Percentiles rank a stretch among this genome's conserved stretches.
Evolutionary conservation across 2,888 invertebrate species (phyloP).

Genomic region (Drosophila prolongata): DNA sequence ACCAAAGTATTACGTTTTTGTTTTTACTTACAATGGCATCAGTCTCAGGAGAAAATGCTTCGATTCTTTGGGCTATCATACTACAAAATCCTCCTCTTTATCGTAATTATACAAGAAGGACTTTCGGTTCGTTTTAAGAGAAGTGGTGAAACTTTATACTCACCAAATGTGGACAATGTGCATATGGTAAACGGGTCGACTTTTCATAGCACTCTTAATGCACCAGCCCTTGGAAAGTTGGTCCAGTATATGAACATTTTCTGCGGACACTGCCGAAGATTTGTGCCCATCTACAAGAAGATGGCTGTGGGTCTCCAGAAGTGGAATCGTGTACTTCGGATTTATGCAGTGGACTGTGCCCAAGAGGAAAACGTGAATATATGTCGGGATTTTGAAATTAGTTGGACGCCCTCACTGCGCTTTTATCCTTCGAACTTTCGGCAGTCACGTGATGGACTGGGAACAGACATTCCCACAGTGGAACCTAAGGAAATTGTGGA

Average conservation of each 20-base stretch:
- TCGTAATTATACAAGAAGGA: not conserved
- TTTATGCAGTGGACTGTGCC: conserved; percentile 59
- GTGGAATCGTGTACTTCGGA: conserved; percentile 43
- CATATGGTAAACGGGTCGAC: conserved; percentile 32
- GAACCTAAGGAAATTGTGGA: not conserved
- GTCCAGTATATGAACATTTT: conserved; percentile 97
- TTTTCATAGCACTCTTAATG: conserved; percentile 16
- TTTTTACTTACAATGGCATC: not conserved
- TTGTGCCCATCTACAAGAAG: conserved; percentile 87
- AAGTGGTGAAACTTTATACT: conserved; percentile 32
- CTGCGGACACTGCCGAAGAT: conserved; percentile 96
- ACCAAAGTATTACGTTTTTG: not conserved
- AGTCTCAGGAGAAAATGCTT: not conserved
- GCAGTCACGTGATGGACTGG: not conserved
- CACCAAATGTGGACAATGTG: conserved; percentile 47
- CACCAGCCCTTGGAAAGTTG: conserved; percentile 30
- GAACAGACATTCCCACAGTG: not conserved
- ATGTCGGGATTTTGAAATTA: conserved; percentile 50
- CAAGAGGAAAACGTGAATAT: conserved; percentile 49
- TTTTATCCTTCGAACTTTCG: conserved; percentile 19
- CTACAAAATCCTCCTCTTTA: not conserved
- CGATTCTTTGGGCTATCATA: not conserved
- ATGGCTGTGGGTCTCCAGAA: conserved; percentile 30
- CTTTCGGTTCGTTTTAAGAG: not conserved
- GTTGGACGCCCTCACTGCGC: conserved; percentile 44